These are phyloP conservation scores for Loris lydekkerianus DNA, from an alignment of 2,797 vertebrate genomes.

Conservation along the genomic window DNA sequence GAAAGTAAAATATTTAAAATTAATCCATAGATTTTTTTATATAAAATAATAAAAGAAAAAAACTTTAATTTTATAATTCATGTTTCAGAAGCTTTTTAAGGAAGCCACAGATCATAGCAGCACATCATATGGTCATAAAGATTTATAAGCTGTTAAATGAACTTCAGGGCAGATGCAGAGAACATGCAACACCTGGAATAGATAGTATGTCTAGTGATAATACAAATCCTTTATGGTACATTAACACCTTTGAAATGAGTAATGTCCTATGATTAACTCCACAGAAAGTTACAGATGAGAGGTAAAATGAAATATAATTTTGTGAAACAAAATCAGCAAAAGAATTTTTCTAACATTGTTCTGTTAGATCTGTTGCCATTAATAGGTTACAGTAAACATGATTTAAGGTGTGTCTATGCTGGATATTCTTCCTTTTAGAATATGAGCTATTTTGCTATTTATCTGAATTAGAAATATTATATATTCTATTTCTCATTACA, in stretches of 20 bases:
- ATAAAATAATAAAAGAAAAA: not conserved
- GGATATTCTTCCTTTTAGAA: slow-evolving; percentile 89
- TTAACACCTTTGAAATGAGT: slow-evolving; percentile 89
- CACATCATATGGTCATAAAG: slow-evolving; percentile 78
- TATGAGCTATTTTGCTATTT: slow-evolving; percentile 88
- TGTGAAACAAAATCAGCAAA: slow-evolving; percentile 84
- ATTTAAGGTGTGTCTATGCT: slow-evolving; percentile 87
- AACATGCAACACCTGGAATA: slow-evolving; percentile 87
- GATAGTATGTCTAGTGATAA: slow-evolving; percentile 87
- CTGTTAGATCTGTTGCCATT: slow-evolving; percentile 81
- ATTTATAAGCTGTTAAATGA: slow-evolving; percentile 87
- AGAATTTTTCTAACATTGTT: slow-evolving; percentile 87
- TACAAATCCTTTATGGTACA: slow-evolving; percentile 88
- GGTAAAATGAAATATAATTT: slow-evolving; percentile 89
- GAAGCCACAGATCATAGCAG: slow-evolving; percentile 75
- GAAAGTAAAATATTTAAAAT: not conserved
- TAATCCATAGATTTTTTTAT: not conserved
- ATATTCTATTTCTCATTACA: slow-evolving; percentile 86
- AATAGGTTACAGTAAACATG: slow-evolving; percentile 88
- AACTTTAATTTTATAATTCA: slow-evolving; percentile 60
- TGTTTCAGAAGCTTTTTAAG: slow-evolving; percentile 74
- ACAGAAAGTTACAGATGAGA: slow-evolving; percentile 90
- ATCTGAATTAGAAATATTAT: slow-evolving; percentile 89
- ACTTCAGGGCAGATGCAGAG: slow-evolving; percentile 85
- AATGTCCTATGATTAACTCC: slow-evolving; percentile 88